These are phyloP conservation scores for Decapterus maruadsi DNA, from an alignment of 2,797 vertebrate genomes.

Conservation along the genomic window DNA sequence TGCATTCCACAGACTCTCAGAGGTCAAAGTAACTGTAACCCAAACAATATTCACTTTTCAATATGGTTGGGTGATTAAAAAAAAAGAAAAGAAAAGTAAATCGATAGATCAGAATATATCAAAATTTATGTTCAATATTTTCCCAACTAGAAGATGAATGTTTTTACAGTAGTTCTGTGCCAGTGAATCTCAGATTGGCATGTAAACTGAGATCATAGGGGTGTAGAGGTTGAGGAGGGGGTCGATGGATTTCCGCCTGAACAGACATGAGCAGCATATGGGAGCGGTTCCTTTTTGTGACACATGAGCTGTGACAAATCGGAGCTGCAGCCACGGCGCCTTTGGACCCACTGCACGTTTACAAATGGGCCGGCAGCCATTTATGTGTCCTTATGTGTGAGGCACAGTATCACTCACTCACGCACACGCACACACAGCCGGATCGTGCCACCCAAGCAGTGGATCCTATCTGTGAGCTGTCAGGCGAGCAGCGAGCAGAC, in stretches of 20 bases:
- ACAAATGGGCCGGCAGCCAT: conserved; percentile 42
- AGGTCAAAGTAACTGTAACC: too few species aligned
- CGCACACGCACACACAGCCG: neutral
- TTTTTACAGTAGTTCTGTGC: neutral
- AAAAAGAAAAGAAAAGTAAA: too few species aligned
- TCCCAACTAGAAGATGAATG: neutral
- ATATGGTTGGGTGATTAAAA: too few species aligned
- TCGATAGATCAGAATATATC: neutral
- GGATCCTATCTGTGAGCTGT: conserved; percentile 35
- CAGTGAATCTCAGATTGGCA: neutral
- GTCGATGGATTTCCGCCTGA: conserved; percentile 6
- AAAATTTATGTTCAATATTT: neutral
- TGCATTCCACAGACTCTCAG: too few species aligned
- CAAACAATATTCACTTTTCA: too few species aligned
- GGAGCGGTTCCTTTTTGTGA: conserved; percentile 44
- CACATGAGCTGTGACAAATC: conserved; percentile 66
- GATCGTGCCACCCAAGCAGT: conserved; percentile 15
- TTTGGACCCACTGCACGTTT: conserved; percentile 40
- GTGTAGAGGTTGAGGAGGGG: neutral
- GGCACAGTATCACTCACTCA: neutral
- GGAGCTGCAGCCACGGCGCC: conserved; percentile 39
- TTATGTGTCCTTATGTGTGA: conserved; percentile 33
- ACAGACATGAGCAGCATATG: conserved; percentile 52
- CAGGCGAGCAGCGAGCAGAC: conserved; percentile 18
- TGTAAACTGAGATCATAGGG: neutral